phyloP scores from a whole-genome alignment of 2,113 vertebrate species.

The Bubalus kerabau region DNA sequence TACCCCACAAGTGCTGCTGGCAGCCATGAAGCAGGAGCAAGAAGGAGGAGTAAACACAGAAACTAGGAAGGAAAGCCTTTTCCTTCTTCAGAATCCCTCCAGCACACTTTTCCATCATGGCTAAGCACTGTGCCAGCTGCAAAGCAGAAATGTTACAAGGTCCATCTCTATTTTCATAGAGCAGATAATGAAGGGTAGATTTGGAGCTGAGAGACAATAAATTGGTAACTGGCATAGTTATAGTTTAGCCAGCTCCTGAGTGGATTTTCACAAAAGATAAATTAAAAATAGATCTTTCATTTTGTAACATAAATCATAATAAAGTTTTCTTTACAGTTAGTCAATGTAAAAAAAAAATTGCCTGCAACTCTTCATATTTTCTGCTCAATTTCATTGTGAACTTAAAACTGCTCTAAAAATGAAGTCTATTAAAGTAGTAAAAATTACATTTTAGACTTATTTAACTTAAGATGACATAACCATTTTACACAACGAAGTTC shows the following conservation, averaged over 20 bases:
- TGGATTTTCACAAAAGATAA: not conserved
- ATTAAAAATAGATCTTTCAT: not conserved
- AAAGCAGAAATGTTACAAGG: not conserved
- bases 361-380: not conserved
- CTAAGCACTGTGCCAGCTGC: not conserved
- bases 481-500: not conserved
- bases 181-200: not conserved
- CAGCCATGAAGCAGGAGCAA: not conserved
- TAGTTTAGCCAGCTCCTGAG: not conserved
- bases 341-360: not conserved
- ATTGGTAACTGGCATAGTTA: not conserved
- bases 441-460: not conserved
- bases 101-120: not conserved
- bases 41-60: not conserved
- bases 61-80: not conserved
- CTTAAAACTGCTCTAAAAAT: not conserved
- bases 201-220: not conserved
- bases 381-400: not conserved
- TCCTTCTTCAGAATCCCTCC: not conserved
- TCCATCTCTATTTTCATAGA: not conserved
- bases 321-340: not conserved
- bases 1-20: not conserved
- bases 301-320: not conserved
- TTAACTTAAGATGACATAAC: not conserved
- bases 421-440: not conserved